Evolutionary conservation across 1,140 invertebrate species (phyloP).

Genomic region (Camponotus floridanus): DNA sequence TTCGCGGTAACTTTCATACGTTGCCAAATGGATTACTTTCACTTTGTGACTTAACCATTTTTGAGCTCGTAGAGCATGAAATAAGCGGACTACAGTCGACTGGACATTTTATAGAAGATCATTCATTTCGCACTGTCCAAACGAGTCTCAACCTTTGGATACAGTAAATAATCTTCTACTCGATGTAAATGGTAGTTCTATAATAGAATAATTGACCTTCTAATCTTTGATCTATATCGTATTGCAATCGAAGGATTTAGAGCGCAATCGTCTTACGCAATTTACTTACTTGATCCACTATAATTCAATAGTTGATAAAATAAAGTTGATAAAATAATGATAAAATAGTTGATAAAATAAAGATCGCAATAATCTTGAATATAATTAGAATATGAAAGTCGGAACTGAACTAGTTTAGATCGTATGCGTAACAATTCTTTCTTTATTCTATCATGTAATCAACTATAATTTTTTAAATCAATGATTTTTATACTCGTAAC

Average conservation of each 20-base stretch:
- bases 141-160: not conserved
- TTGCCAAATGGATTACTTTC: constrained; percentile 23
- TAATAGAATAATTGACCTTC: not conserved
- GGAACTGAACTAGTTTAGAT: not conserved
- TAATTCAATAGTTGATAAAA: constrained; percentile 6
- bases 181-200: not conserved
- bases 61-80: constrained; percentile 16
- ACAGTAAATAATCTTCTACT: not conserved
- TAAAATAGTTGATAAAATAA: not conserved
- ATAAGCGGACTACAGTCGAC: not conserved
- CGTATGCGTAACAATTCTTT: constrained; percentile 11
- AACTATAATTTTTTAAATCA: constrained; percentile 37
- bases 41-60: constrained; percentile 47
- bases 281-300: not conserved
- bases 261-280: not conserved
- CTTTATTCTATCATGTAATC: not conserved
- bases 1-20: constrained; percentile 21
- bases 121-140: constrained; percentile 6
- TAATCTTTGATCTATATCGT: constrained; percentile 9
- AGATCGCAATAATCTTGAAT: not conserved
- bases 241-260: not conserved
- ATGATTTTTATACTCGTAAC: constrained; percentile 49
- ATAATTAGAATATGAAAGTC: not conserved
- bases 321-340: not conserved
- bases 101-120: constrained; percentile 4